These are phyloP conservation scores for cat (Felis catus) DNA, from an alignment of 2,113 vertebrate genomes.

Conservation along the genomic window F.catus_Fca126_mat1.0 CM031426.1:7299001-7299500, in stretches of 20 bases:
- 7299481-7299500: not conserved
- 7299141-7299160: accelerated
- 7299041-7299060: not conserved
- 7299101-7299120: not conserved
- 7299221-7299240: too few species aligned
- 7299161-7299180: not conserved
- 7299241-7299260: not conserved
- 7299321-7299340: not conserved
- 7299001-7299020: accelerated
- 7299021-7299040: not conserved
- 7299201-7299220: not conserved
- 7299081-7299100: accelerated
- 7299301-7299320: too few species aligned
- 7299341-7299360: not conserved
- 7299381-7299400: not conserved
- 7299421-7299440: too few species aligned
- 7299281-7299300: not conserved
- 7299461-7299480: not conserved
- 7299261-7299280: not conserved
- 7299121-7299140: not conserved
- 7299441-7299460: not conserved
- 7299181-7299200: not conserved
- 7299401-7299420: not conserved
- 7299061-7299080: accelerated
- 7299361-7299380: not conserved